Evolutionary conservation across 37 sponge, comb jelly and placozoan genomes (phyloP), one percentile per base, ranked within the genome.

Genomic region (Halichondria panicea): DNA sequence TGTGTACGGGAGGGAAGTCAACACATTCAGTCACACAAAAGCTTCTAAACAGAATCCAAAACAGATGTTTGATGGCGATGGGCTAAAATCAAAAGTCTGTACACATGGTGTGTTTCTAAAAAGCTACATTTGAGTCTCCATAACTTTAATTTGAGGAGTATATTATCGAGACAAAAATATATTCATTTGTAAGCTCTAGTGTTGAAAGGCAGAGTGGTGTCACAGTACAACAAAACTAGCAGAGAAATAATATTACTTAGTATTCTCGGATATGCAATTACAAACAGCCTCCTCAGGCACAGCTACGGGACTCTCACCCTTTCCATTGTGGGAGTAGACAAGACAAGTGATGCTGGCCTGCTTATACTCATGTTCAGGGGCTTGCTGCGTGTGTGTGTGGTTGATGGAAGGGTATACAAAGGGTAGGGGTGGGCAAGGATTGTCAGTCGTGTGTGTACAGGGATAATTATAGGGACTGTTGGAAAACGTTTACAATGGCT

Each of bases 321-420:
- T 80, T n/a, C 95, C 95, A 76, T 95, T 76, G 71, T 95, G 82
- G 1, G 92, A 92, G 66, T 95, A 95, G 43, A 92, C 87, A 15
- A 92, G 77, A 67, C 96, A 95, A 1, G 96, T 95, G 66, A 95
- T 85, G 77, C 89, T 92, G 1, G 87, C 85, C 63, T 73, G 71
- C 8, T 52, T 57, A 3, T 61, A 21, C 53, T 82, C 73, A 41
- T 68, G 77, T 12, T 73, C 76, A 0, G 76, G 79, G 1, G 32
- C 18, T 32, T 70, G 37, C 85, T 89, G 65, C 35, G 45, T n/a
- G 7, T 27, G 41, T 66, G 13, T 8, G 34, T 36, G 19, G 11
- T 24, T 7, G 22, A n/a, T n/a, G n/a, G n/a, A n/a, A 36, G 27
- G 18, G 68, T 36, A 66, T 21, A 32, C 1, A 21, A 33, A 33